Evolutionary conservation across 2,797 vertebrate species (phyloP).

Genomic region (Pogoniulus pusillus): DNA sequence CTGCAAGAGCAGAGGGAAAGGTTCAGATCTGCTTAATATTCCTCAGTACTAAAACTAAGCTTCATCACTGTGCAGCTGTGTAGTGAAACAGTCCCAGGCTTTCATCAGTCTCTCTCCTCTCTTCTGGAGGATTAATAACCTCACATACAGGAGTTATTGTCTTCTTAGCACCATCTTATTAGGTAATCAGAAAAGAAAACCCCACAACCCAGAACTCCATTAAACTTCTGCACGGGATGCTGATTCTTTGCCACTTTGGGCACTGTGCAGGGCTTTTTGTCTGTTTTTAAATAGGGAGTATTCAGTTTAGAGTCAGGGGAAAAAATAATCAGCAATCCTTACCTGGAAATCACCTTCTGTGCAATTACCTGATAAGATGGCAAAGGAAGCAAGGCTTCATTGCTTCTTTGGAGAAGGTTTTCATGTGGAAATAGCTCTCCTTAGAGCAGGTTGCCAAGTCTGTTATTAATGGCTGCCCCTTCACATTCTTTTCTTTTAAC

Average conservation of each 20-base stretch:
- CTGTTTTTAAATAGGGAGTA: neutral
- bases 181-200: neutral
- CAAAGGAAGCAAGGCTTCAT: neutral
- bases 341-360: conserved; percentile 5
- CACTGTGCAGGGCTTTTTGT: neutral
- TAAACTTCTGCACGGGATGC: neutral
- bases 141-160: neutral
- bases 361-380: neutral
- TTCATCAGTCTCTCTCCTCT: conserved; percentile 18
- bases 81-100: conserved; percentile 31
- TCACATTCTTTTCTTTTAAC: neutral
- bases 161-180: neutral
- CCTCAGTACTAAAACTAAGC: conserved; percentile 32
- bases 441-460: neutral
- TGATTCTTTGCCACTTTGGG: neutral
- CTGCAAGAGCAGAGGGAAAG: neutral
- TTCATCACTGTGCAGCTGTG: neutral
- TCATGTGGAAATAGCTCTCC: neutral
- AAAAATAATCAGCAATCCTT: neutral
- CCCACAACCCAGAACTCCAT: neutral
- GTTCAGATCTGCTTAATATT: conserved; percentile 42
- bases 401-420: neutral
- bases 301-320: neutral
- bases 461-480: neutral
- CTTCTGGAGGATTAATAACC: conserved; percentile 35